Evolutionary conservation across 1,140 invertebrate genomes (phyloP).

Genomic region (Sinella curviseta): DNA sequence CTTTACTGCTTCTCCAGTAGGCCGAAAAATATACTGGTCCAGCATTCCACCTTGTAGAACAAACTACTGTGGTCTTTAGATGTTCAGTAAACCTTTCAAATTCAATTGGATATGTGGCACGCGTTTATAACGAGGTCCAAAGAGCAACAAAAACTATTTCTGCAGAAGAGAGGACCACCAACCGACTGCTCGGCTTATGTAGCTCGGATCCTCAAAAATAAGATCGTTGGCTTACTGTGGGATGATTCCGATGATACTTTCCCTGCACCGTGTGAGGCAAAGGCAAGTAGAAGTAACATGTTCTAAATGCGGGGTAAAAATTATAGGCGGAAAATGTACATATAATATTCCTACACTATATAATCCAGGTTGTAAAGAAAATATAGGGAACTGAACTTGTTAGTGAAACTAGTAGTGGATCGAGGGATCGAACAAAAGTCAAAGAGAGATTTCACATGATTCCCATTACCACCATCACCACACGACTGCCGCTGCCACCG

Average conservation of each 20-base stretch:
- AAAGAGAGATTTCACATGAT: not conserved
- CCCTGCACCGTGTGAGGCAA: no score
- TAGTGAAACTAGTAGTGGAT: not conserved
- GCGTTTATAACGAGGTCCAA: constrained; percentile 6
- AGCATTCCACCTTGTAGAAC: not conserved
- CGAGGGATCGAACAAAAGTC: not conserved
- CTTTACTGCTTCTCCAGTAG: no score
- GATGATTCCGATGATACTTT: no score
- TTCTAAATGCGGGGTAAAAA: no score
- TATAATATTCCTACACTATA: no score
- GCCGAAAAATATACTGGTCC: not conserved
- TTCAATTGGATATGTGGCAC: constrained; percentile 5
- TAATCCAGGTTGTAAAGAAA: no score
- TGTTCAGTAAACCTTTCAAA: not conserved
- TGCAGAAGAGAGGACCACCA: not conserved
- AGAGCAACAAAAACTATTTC: not conserved
- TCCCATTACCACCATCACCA: not conserved
- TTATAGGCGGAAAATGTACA: no score
- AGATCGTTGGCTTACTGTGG: no score
- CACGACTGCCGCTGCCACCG: no score
- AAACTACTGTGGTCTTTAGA: not conserved
- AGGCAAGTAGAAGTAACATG: no score
- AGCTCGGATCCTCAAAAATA: no score
- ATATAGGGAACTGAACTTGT: no score
- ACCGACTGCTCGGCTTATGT: not conserved